Evolutionary conservation across 2,888 invertebrate species (phyloP).

Genomic region (Amblyjoppa proteus): DNA sequence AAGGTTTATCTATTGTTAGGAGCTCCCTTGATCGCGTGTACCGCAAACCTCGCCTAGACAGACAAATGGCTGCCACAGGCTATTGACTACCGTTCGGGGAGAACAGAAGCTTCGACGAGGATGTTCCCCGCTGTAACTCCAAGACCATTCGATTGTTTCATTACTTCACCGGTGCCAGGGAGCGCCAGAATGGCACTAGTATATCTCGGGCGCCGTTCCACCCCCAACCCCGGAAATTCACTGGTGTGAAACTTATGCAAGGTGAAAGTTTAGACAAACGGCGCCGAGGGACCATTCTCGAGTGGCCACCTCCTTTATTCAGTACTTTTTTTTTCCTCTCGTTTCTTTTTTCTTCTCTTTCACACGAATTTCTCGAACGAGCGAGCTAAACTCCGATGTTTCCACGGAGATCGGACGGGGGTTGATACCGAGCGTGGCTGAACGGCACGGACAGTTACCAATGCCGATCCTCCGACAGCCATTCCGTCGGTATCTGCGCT

Average conservation of each 20-base stretch:
- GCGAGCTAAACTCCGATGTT: constrained; percentile 22
- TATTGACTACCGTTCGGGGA: constrained; percentile 76
- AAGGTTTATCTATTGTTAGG: constrained; percentile 50
- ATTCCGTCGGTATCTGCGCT: constrained; percentile 11
- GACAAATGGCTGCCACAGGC: constrained; percentile 80
- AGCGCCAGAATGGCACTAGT: background rate
- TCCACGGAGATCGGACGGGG: constrained; percentile 41
- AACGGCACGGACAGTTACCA: constrained; percentile 46
- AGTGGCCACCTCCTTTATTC: constrained; percentile 61
- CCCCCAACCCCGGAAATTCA: background rate
- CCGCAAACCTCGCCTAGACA: constrained; percentile 77
- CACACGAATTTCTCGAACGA: background rate
- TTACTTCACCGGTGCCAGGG: constrained; percentile 71
- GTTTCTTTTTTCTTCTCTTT: background rate
- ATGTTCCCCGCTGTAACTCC: constrained; percentile 76
- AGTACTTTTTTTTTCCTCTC: background rate
- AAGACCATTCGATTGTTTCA: constrained; percentile 77
- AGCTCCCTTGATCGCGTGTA: constrained; percentile 73
- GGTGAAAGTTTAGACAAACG: constrained; percentile 53
- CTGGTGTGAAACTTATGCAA: constrained; percentile 51
- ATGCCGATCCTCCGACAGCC: constrained; percentile 35
- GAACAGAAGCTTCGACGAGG: constrained; percentile 55
- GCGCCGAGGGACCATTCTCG: constrained; percentile 51
- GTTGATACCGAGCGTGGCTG: constrained; percentile 26
- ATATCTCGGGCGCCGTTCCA: background rate